A percentile compares a stretch with the other conserved stretches of the same genome.
phyloP scores from a whole-genome alignment of 2,888 invertebrate genomes.

The Cosmia trapezina region DNA sequence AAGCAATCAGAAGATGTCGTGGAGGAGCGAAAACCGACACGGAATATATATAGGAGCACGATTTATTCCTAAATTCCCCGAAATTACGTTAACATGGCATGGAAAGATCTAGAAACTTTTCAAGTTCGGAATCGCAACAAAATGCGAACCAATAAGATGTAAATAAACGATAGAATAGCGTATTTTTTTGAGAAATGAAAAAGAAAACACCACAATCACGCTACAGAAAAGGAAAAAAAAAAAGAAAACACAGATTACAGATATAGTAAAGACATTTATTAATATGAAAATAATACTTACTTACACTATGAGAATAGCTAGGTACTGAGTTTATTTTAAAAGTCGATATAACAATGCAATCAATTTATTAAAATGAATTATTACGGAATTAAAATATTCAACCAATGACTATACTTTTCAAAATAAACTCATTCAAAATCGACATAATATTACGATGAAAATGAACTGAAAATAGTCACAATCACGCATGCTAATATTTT shows the following conservation, averaged over 20 bases:
- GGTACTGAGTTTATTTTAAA: conserved; percentile 37
- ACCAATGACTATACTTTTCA: conserved; percentile 3
- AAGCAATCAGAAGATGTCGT: conserved; percentile 51
- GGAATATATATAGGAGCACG: neutral
- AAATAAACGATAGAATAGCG: conserved; percentile 24
- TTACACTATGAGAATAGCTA: conserved; percentile 22
- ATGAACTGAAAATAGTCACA: conserved; percentile 48
- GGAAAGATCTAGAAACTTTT: conserved; percentile 13
- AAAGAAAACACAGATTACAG: conserved; percentile 65
- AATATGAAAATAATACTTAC: conserved; percentile 37
- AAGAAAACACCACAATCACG: conserved; percentile 47
- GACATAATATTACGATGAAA: conserved; percentile 36
- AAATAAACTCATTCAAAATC: conserved; percentile 32
- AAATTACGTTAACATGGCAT: conserved; percentile 16
- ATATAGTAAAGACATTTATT: conserved; percentile 62
- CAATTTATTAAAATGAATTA: neutral
- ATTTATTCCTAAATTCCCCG: conserved; percentile 2
- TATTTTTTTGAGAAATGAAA: conserved; percentile 11
- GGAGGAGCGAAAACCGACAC: conserved; percentile 37
- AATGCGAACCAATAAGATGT: neutral
- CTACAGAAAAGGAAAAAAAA: conserved; percentile 54
- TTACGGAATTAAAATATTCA: neutral
- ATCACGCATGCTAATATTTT: conserved; percentile 38
- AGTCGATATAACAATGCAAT: conserved; percentile 2
- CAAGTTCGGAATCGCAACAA: neutral